phyloP scores from a whole-genome alignment of 1,140 invertebrate species.

The Leptinotarsa texana region DNA sequence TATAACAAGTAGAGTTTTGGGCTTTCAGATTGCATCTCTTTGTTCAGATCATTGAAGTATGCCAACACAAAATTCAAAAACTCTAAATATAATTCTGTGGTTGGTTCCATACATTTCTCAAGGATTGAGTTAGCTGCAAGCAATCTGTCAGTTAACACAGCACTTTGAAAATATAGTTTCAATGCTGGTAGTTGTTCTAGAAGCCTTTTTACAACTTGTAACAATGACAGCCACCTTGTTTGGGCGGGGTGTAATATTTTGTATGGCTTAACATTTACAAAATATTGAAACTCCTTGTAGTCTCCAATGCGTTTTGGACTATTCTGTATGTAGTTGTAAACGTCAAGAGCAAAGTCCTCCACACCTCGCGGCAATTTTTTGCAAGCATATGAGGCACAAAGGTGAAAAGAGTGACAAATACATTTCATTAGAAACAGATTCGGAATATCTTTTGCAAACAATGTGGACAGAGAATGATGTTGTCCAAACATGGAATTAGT shows the following conservation, averaged over 20 bases:
- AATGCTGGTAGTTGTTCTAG: constrained; percentile 52
- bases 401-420: constrained; percentile 28
- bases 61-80: constrained; percentile 21
- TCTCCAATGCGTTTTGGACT: constrained; percentile 43
- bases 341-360: constrained; percentile 34
- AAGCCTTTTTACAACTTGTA: constrained; percentile 50
- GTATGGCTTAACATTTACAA: constrained; percentile 45
- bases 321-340: constrained; percentile 44
- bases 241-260: constrained; percentile 42
- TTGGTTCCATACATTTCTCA: background rate
- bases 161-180: constrained; percentile 20
- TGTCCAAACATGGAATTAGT: constrained; percentile 52
- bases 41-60: constrained; percentile 10
- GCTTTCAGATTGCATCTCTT: constrained; percentile 23
- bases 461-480: constrained; percentile 47
- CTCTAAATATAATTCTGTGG: constrained; percentile 12
- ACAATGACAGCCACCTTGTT: constrained; percentile 45
- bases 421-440: constrained; percentile 24
- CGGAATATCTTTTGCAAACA: constrained; percentile 23
- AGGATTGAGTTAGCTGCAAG: background rate
- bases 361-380: constrained; percentile 29
- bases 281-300: constrained; percentile 42
- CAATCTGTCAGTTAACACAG: background rate
- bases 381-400: constrained; percentile 35
- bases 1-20: constrained; percentile 23